Conservation (phyloP, 2,797 vertebrate species). For the Eremophila alpestris region DNA sequence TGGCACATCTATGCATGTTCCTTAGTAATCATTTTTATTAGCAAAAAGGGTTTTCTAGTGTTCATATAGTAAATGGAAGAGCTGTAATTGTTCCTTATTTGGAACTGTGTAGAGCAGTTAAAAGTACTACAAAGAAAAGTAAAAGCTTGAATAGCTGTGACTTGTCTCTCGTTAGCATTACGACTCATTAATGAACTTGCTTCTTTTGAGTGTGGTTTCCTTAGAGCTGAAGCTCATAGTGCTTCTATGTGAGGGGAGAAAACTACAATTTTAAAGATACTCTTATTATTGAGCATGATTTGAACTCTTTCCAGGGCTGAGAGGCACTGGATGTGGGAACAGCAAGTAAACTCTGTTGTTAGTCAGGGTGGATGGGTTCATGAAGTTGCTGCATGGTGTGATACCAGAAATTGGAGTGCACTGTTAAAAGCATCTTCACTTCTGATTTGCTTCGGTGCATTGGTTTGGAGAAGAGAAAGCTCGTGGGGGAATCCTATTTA, state of each 20-base stretch:
- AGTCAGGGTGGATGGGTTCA: neutral
- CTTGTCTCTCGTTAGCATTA: neutral
- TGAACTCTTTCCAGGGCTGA: neutral
- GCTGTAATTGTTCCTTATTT: neutral
- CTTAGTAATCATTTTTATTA: neutral
- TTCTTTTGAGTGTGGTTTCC: neutral
- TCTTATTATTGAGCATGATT: neutral
- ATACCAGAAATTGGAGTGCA: neutral
- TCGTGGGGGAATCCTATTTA: neutral
- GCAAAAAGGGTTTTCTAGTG: neutral
- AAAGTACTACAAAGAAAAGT: neutral
- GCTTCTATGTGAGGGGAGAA: neutral
- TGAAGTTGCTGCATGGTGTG: neutral
- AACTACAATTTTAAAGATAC: neutral
- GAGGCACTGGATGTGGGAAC: neutral
- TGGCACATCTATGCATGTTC: neutral
- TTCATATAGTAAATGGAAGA: neutral
- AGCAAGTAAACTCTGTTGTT: neutral
- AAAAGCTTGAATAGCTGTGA: neutral
- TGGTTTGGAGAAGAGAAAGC: neutral
- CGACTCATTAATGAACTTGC: neutral
- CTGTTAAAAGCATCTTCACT: neutral
- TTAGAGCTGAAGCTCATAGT: neutral
- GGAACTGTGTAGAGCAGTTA: neutral
- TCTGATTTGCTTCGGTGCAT: neutral